Conservation (phyloP, 2,797 vertebrate species). For the Galagoides demidoff region DNA sequence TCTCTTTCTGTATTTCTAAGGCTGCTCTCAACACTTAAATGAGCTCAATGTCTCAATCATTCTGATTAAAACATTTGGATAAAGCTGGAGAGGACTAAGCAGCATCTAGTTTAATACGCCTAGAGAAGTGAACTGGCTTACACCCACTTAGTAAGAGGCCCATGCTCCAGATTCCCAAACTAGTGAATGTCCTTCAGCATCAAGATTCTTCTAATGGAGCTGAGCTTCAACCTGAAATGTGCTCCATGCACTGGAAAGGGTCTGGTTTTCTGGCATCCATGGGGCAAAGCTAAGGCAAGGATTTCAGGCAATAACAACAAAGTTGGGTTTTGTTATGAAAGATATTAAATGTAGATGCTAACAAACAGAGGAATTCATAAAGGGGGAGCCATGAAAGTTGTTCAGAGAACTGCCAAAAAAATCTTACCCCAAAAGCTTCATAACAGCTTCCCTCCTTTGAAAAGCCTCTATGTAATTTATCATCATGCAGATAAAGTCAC, state of each 20-base stretch:
- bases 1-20: background rate
- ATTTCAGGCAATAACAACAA: background rate
- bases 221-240: background rate
- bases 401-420: background rate
- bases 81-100: background rate
- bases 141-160: background rate
- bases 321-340: background rate
- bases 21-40: background rate
- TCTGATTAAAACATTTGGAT: background rate
- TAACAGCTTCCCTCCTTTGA: background rate
- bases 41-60: background rate
- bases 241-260: background rate
- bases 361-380: background rate
- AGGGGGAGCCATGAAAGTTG: background rate
- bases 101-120: background rate
- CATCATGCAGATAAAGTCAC: no score
- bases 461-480: background rate
- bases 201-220: background rate
- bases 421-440: background rate
- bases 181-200: accelerated
- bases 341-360: background rate
- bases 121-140: background rate
- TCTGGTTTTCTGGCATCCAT: background rate
- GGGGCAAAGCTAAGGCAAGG: background rate
- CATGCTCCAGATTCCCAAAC: background rate